phyloP scores from a whole-genome alignment of 2,888 invertebrate species.

The Torymus aiolomorphi region DNA sequence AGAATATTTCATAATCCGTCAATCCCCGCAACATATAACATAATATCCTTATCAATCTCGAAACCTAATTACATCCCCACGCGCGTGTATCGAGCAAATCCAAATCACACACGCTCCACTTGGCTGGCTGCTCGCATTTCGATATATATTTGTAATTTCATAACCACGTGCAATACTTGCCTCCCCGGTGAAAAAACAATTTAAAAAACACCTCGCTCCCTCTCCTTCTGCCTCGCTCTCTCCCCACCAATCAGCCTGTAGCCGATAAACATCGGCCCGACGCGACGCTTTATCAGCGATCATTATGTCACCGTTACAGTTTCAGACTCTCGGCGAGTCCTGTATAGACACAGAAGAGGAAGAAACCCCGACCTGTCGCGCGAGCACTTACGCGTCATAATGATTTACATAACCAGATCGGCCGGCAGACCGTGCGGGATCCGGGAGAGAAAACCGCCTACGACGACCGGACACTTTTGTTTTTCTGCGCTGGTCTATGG shows the following conservation, averaged over 20 bases:
- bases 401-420: conserved; percentile 68
- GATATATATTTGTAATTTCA: conserved; percentile 31
- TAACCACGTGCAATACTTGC: background rate
- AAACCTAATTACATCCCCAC: background rate
- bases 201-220: no score
- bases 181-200: background rate
- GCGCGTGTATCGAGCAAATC: no score
- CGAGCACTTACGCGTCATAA: conserved; percentile 51
- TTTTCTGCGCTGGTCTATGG: no score
- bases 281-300: conserved; percentile 3
- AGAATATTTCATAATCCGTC: no score
- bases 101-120: no score
- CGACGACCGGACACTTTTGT: conserved; percentile 41
- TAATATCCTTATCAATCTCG: background rate
- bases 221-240: no score
- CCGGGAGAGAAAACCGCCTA: conserved; percentile 62
- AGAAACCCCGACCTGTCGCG: conserved; percentile 30
- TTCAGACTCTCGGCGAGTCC: background rate
- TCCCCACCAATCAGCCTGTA: no score
- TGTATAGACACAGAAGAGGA: conserved; percentile 1
- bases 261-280: conserved; percentile 18
- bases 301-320: conserved; percentile 26
- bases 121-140: background rate
- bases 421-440: conserved; percentile 49
- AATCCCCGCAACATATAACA: no score